These are phyloP conservation scores for Pharmacophagus antenor DNA, from an alignment of 2,888 invertebrate species.

Conservation along the genomic window DNA sequence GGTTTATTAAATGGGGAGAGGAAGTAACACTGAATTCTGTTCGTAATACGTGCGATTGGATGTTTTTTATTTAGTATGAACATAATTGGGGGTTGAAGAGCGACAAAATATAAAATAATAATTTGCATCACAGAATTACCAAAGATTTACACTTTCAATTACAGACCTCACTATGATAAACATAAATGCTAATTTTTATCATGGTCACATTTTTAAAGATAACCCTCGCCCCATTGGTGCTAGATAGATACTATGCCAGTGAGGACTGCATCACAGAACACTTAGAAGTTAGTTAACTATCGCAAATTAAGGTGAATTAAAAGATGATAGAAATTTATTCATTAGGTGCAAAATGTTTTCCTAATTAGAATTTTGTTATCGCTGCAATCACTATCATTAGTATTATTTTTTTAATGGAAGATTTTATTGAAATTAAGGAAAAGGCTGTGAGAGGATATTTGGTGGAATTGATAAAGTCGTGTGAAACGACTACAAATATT, in stretches of 20 bases:
- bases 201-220: slow-evolving; percentile 20
- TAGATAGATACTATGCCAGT: slow-evolving; percentile 43
- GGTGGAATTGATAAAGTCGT: slow-evolving; percentile 43
- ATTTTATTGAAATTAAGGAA: slow-evolving; percentile 39
- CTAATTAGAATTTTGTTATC: slow-evolving; percentile 32
- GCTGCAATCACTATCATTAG: slow-evolving; percentile 33
- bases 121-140: slow-evolving; percentile 25
- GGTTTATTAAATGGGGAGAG: slow-evolving; percentile 26
- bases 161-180: slow-evolving; percentile 11
- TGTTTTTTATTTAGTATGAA: background rate
- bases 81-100: slow-evolving; percentile 4
- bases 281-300: slow-evolving; percentile 28
- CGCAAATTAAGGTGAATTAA: slow-evolving; percentile 19
- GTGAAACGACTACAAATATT: slow-evolving; percentile 40
- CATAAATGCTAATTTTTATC: slow-evolving; percentile 20
- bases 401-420: slow-evolving; percentile 33
- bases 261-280: slow-evolving; percentile 35
- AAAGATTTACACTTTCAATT: slow-evolving; percentile 24
- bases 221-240: slow-evolving; percentile 43
- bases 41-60: background rate
- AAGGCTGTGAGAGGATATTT: slow-evolving; percentile 49
- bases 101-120: background rate
- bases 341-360: slow-evolving; percentile 25
- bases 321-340: slow-evolving; percentile 24
- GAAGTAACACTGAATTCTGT: slow-evolving; percentile 17